phyloP scores from a whole-genome alignment of 1,140 invertebrate species.

The Drosophila mojavensis region DNA sequence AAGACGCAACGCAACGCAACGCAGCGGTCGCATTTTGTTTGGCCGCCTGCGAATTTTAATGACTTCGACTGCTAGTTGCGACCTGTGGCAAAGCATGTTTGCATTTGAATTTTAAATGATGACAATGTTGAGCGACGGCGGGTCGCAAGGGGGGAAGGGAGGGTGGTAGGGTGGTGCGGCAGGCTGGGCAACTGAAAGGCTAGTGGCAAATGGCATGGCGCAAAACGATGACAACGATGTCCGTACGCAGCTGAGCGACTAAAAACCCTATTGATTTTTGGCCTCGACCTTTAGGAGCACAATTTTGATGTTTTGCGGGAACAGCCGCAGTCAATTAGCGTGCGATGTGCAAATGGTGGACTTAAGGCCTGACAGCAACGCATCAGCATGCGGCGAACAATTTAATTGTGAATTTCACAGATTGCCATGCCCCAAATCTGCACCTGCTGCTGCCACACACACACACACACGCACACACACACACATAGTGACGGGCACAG shows the following conservation, averaged over 20 bases:
- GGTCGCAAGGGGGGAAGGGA: neutral
- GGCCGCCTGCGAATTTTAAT: constrained; percentile 74
- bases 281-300: constrained; percentile 50
- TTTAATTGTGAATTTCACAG: constrained; percentile 28
- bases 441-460: constrained; percentile 9
- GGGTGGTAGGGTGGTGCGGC: no score
- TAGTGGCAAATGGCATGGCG: constrained; percentile 2
- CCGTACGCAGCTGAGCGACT: constrained; percentile 16
- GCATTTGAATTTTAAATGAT: constrained; percentile 78
- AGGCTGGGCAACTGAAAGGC: neutral
- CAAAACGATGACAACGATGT: neutral
- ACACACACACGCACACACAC: neutral
- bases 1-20: constrained; percentile 51
- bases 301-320: neutral
- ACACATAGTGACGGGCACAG: neutral
- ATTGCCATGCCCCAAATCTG: constrained; percentile 22
- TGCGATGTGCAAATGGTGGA: constrained; percentile 22
- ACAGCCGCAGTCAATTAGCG: constrained; percentile 54
- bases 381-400: constrained; percentile 20
- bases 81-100: constrained; percentile 60
- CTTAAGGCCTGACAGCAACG: constrained; percentile 23
- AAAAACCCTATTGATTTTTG: constrained; percentile 62
- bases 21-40: constrained; percentile 55
- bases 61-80: constrained; percentile 46
- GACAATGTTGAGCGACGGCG: constrained; percentile 32